Evolutionary conservation across 1,140 invertebrate species (phyloP), one percentile per base, ranked within the genome.

Genomic region (Drosophila aff.): DNA sequence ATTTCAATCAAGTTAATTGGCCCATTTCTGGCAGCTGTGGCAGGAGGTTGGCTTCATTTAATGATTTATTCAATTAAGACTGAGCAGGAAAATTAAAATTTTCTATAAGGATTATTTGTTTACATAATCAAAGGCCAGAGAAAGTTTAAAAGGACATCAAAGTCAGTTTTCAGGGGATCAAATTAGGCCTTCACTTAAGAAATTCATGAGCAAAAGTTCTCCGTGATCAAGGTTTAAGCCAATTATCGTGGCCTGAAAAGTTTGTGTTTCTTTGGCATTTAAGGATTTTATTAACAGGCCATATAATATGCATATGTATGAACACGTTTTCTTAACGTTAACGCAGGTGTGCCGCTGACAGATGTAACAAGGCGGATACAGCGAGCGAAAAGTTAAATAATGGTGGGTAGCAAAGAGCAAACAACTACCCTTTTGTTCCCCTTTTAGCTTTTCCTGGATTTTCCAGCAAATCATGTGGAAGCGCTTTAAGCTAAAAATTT

Each of bases 1-100:
- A 79, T 79, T 85, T 81, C 82, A 81, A 81, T 85, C 75, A 85
- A 78, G 50, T 85, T 85, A 85, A 85, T 85, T 81, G 78, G 47
- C 44, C 41, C 67, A 71, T 76, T 85, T 75, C 52, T 47, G 13
- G 55, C 57, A 57, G 40, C 44, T 58, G 36, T 31, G 13, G 36
- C 53, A 28, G n/a, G 38, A 23, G 28, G 46, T 21, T 47, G 38
- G 23, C 28, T 23, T 26, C 36, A 38, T 61, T 73, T 61, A 33
- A 73, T 52, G 67, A 50, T 73, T 73, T 73, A 61, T 73, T 73
- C 46, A 73, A 55, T 53, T 23, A 53, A 52, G 40, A 18, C 55
- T 36, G 33, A 50, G 16, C 55, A 41, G n/a, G 67, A 43, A 61
- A 38, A 43, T 18, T 28, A 36, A 28, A 73, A 72, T 41, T 59